Evolutionary conservation across 2,888 invertebrate genomes (phyloP).

Genomic region (Eupithecia exiguata): DNA sequence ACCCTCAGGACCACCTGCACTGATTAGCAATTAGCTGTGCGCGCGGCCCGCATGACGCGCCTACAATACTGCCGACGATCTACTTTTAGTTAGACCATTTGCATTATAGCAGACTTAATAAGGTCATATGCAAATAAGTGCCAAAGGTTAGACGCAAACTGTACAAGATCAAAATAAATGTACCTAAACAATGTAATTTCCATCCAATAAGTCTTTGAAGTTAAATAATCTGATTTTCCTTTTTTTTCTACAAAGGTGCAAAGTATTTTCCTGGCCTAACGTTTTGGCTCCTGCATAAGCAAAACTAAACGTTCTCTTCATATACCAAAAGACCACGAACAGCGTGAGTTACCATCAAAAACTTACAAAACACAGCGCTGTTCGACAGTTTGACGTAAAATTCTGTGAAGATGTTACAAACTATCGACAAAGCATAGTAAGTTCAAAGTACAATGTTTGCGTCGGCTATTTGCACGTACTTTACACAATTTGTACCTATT

Average conservation of each 20-base stretch:
- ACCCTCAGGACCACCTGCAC: constrained; percentile 41
- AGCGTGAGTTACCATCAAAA: neutral
- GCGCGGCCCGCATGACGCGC: constrained; percentile 12
- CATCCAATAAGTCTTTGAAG: neutral
- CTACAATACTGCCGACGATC: constrained; percentile 11
- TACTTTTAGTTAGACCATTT: constrained; percentile 10
- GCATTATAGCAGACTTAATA: constrained; percentile 3
- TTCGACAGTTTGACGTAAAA: neutral
- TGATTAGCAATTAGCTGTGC: constrained; percentile 40
- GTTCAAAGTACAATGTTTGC: constrained; percentile 13
- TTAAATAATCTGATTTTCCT: neutral
- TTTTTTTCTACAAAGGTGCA: neutral
- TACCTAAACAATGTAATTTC: neutral
- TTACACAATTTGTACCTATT: constrained; percentile 8
- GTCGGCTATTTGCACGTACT: constrained; percentile 10
- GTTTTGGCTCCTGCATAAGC: neutral
- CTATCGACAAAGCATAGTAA: constrained; percentile 6
- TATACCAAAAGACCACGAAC: neutral
- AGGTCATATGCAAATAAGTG: constrained; percentile 3
- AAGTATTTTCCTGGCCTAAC: neutral
- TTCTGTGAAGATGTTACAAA: constrained; percentile 7
- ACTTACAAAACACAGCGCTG: neutral
- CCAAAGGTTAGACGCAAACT: constrained; percentile 2
- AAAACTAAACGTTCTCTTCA: neutral
- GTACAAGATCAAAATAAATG: neutral